Evolutionary conservation across 2,113 vertebrate species (phyloP), one percentile per base, ranked within the genome.

Genomic region (Oncorhynchus kisutch): DNA sequence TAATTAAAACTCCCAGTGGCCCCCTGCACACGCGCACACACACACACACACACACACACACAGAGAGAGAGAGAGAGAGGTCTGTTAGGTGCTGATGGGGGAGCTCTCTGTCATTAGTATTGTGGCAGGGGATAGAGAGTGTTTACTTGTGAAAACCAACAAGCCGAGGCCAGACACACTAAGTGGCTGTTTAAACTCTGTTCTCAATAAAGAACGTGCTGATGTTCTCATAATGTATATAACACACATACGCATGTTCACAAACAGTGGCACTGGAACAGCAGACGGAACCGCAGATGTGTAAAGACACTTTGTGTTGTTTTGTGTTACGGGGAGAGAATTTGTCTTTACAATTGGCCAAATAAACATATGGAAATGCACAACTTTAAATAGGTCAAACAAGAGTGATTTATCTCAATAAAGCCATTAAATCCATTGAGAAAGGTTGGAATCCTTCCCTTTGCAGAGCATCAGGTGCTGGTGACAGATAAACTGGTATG

Each of bases 1-100:
- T 95, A 95, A 95, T 95, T 95, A 95, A 94, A 95, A 93, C 91
- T 95, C 95, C 94, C 94, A 94, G 86, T 92, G 93, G 95, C 87
- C 94, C 94, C 71, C 12, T n/a, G 25, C 80, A 95, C 90, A 93
- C 91, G 94, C 95, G 93, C 92, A 93, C 93, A 89, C 87, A 94
- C 92, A 92, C 93, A 93, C 91, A 94, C 89, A 95, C 94, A 95
- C 94, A 95, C 92, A 95, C 77, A 81, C 8, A 16, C 14, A 13
- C 18, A 48, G n/a, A n/a, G n/a, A n/a, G n/a, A 51, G 0, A 14
- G 13, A 5, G 51, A 34, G 6, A 39, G 70, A 82, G 64, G 27
- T 11, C 27, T 29, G 64, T 66, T 34, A 14, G 66, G 16, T 34
- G 22, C 13, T n/a, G 29, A 67, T 34, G 13, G 31, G 66, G 29